phyloP scores from a whole-genome alignment of 1,140 invertebrate species.

The Rhagoletis pomonella region DNA sequence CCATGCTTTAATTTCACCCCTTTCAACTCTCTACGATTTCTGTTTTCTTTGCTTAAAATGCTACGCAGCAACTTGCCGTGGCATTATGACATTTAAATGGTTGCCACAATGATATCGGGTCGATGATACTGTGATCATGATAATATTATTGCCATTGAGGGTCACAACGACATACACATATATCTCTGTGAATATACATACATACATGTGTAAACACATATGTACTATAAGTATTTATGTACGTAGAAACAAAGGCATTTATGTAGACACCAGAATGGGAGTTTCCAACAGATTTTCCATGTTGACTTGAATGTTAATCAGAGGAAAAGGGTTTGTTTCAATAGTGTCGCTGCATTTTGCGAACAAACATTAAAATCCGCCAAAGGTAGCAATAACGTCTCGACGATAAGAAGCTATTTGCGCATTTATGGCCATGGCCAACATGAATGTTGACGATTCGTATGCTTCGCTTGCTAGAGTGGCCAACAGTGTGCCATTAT shows the following conservation, averaged over 20 bases:
- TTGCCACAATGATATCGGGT: background rate
- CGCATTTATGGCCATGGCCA: conserved; percentile 12
- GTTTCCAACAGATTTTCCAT: background rate
- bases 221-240: too few relatives aligned
- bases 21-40: background rate
- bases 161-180: background rate
- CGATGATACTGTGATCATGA: conserved; percentile 10
- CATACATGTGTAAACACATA: background rate
- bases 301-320: background rate
- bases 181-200: background rate
- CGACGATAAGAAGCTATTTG: conserved; percentile 10
- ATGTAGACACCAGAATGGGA: too few relatives aligned
- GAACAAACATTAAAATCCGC: background rate
- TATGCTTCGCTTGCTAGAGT: background rate
- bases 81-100: background rate
- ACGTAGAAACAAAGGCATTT: too few relatives aligned
- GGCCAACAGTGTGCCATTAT: background rate
- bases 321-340: background rate
- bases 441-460: background rate
- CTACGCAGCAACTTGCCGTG: background rate
- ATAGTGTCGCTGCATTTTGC: too few relatives aligned
- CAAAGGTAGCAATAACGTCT: background rate
- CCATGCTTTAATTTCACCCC: background rate
- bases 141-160: background rate
- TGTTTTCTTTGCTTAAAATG: background rate